Evolutionary conservation across 1,140 invertebrate genomes (phyloP).

Genomic region (Drosophila funebris): DNA sequence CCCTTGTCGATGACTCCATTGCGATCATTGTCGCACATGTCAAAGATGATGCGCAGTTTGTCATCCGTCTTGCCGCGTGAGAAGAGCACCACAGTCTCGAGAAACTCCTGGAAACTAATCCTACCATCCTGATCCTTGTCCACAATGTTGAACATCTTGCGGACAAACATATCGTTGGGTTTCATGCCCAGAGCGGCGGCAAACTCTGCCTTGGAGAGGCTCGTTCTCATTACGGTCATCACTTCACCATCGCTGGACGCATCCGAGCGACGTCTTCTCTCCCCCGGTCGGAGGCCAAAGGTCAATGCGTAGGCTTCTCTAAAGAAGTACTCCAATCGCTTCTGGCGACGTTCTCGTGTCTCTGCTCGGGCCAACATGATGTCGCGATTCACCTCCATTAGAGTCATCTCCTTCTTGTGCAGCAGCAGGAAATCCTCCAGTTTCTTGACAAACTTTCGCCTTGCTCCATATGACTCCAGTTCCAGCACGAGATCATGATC

Average conservation of each 20-base stretch:
- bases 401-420: slow-evolving; percentile 89
- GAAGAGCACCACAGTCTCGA: slow-evolving; percentile 97
- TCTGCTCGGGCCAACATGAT: slow-evolving; percentile 96
- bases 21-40: slow-evolving; percentile 99
- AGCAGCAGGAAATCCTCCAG: slow-evolving; percentile 92
- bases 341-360: slow-evolving; percentile 96
- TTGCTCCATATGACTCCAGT: slow-evolving; percentile 91
- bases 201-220: slow-evolving; percentile 97
- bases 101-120: slow-evolving; percentile 99
- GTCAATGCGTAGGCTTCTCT: slow-evolving; percentile 98
- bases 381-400: slow-evolving; percentile 87
- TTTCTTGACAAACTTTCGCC: slow-evolving; percentile 95
- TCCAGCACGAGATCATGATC: slow-evolving; percentile 99
- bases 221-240: slow-evolving; percentile 96
- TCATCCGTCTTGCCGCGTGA: slow-evolving; percentile 97
- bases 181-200: slow-evolving; percentile 98
- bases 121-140: slow-evolving; percentile 97
- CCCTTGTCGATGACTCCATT: slow-evolving; percentile 97
- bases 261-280: slow-evolving; percentile 88
- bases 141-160: slow-evolving; percentile 99
- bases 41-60: slow-evolving; percentile 98
- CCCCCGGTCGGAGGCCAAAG: slow-evolving; percentile 91
- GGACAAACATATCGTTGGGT: slow-evolving; percentile 97
- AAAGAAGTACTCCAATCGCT: slow-evolving; percentile 98
- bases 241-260: slow-evolving; percentile 92